Evolutionary conservation across 2,113 vertebrate species (phyloP).

Genomic region (Nerophis lumbriciformis): DNA sequence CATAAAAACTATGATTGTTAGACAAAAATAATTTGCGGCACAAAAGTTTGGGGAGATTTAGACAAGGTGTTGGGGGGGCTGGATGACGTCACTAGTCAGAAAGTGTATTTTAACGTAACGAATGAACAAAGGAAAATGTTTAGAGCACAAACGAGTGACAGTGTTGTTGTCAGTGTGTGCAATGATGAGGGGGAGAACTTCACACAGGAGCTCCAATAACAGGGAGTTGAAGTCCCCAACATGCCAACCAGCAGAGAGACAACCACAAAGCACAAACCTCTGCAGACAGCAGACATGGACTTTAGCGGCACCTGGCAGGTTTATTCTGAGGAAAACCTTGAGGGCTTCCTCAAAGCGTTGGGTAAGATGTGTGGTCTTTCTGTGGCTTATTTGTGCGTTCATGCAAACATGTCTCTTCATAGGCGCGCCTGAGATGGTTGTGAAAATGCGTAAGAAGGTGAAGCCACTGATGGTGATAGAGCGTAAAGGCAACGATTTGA

Average conservation of each 20-base stretch:
- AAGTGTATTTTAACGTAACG: too few species aligned
- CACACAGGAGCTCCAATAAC: constrained; percentile 32
- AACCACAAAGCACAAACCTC: constrained; percentile 16
- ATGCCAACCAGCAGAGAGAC: constrained; percentile 42
- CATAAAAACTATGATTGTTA: too few species aligned
- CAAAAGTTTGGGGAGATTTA: too few species aligned
- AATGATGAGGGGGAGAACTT: too few species aligned
- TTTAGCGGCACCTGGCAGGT: constrained; percentile 80
- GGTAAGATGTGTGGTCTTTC: constrained; percentile 58
- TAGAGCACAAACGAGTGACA: too few species aligned
- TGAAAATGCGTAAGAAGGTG: constrained; percentile 73
- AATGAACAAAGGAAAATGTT: too few species aligned
- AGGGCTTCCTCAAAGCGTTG: constrained; percentile 73
- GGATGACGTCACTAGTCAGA: too few species aligned
- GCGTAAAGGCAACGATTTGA: constrained; percentile 76
- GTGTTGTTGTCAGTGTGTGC: too few species aligned
- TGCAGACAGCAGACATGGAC: constrained; percentile 61
- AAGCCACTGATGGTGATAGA: constrained; percentile 76
- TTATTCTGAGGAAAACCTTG: constrained; percentile 76
- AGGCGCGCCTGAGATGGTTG: constrained; percentile 74
- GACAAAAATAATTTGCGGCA: too few species aligned
- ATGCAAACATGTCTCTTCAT: not conserved
- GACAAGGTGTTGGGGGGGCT: too few species aligned
- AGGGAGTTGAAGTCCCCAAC: constrained; percentile 57
- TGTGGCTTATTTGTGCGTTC: rapidly evolving